Conservation (phyloP, 2,888 invertebrate genomes). For the Stegophylla sp. region DNA sequence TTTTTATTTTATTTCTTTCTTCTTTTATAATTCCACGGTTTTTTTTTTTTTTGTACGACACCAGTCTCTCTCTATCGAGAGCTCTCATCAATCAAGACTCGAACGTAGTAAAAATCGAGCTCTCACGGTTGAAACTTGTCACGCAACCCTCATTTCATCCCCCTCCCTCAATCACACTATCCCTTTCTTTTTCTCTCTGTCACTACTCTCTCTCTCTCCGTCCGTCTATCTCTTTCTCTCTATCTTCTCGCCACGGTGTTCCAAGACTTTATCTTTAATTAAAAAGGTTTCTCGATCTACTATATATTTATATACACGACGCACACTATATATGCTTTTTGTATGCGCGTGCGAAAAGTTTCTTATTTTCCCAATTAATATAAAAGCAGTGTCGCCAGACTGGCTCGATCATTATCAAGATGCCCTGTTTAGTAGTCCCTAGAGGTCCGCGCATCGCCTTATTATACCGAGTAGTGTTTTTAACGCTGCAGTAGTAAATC, state of each 20-base stretch:
- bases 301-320: constrained; percentile 3
- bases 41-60: constrained; percentile 30
- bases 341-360: constrained; percentile 45
- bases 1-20: background rate
- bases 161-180: background rate
- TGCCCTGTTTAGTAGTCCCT: constrained; percentile 49
- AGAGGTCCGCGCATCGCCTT: constrained; percentile 29
- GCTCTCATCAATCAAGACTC: constrained; percentile 58
- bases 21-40: constrained; percentile 15
- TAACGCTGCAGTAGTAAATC: constrained; percentile 30
- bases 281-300: constrained; percentile 48
- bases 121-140: constrained; percentile 51
- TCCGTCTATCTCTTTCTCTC: background rate
- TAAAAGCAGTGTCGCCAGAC: constrained; percentile 58
- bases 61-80: constrained; percentile 35
- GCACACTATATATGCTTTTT: constrained; percentile 26
- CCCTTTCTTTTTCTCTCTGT: background rate
- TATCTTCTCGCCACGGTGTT: constrained; percentile 8
- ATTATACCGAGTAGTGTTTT: constrained; percentile 30
- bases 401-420: constrained; percentile 50
- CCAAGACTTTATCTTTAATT: constrained; percentile 56
- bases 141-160: constrained; percentile 44
- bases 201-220: background rate
- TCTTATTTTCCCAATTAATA: constrained; percentile 58
- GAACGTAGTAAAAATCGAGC: constrained; percentile 54